A percentile compares a stretch with the other conserved stretches of the same genome.
Conservation (phyloP, 2,797 vertebrate genomes). For the Eptatretus atami region DNA sequence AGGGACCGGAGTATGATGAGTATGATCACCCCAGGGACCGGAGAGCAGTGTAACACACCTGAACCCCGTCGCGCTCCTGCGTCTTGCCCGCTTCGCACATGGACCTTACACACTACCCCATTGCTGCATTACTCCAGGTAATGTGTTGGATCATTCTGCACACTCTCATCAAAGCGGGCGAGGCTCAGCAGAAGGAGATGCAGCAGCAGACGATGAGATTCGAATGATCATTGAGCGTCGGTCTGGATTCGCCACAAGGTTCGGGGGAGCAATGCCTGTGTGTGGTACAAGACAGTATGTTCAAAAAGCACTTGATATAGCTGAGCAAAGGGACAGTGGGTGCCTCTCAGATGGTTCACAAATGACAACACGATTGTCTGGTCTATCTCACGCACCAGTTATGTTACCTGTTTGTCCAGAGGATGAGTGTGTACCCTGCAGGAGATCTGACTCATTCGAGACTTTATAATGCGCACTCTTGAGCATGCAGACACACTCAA, state of each 20-base stretch:
- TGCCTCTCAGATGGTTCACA: conserved; percentile 85
- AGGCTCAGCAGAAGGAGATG: conserved; percentile 62
- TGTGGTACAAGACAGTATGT: conserved; percentile 15
- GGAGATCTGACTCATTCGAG: conserved; percentile 33
- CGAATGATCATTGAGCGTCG: conserved; percentile 97
- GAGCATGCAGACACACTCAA: conserved; percentile 44
- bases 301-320: no score
- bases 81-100: conserved; percentile 31
- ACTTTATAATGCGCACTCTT: conserved; percentile 64
- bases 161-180: conserved; percentile 86
- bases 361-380: conserved; percentile 34
- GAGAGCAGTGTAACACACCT: no score
- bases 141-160: conserved; percentile 73
- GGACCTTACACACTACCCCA: conserved; percentile 43
- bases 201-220: conserved; percentile 82
- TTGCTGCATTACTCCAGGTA: conserved; percentile 16
- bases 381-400: conserved; percentile 16
- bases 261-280: conserved; percentile 88
- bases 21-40: neutral
- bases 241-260: conserved; percentile 50
- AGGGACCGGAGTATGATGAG: conserved; percentile 15
- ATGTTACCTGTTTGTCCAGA: neutral
- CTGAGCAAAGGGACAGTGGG: conserved; percentile 54
- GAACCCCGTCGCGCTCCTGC: neutral
- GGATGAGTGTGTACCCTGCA: conserved; percentile 32